Conservation (phyloP, 2,888 invertebrate species). For the Gisinianus flammeolus region DNA sequence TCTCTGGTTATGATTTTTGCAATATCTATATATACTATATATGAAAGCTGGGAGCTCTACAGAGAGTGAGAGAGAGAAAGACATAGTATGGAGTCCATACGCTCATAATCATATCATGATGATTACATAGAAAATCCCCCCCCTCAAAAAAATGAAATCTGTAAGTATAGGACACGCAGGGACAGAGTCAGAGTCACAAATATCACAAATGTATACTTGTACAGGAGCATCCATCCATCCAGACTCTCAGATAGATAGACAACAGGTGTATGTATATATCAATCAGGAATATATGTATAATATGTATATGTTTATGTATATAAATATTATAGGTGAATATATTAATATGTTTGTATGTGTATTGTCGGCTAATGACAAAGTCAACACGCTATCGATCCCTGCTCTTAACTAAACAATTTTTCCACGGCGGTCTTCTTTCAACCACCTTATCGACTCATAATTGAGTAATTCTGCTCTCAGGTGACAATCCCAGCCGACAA, state of each 20-base stretch:
- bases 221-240: background rate
- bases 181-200: background rate
- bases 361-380: slow-evolving; percentile 55
- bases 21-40: slow-evolving; percentile 8
- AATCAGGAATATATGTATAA: no score
- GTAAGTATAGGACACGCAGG: background rate
- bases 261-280: no score
- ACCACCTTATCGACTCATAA: slow-evolving; percentile 51
- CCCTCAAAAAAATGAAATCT: background rate
- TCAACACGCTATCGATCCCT: slow-evolving; percentile 50
- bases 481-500: slow-evolving; percentile 49
- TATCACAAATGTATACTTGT: background rate
- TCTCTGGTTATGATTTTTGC: slow-evolving; percentile 56
- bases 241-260: no score
- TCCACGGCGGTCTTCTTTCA: slow-evolving; percentile 52
- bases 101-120: background rate
- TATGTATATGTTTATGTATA: no score
- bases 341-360: no score
- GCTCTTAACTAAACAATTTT: slow-evolving; percentile 55
- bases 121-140: background rate
- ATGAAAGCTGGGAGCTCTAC: no score
- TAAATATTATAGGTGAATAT: no score
- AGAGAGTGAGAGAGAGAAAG: no score
- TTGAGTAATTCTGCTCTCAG: slow-evolving; percentile 46
- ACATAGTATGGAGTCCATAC: background rate